Percentiles rank a stretch among this genome's conserved stretches.
phyloP scores from a whole-genome alignment of 2,797 vertebrate genomes.

The Neosilurus mollespiculum region DNA sequence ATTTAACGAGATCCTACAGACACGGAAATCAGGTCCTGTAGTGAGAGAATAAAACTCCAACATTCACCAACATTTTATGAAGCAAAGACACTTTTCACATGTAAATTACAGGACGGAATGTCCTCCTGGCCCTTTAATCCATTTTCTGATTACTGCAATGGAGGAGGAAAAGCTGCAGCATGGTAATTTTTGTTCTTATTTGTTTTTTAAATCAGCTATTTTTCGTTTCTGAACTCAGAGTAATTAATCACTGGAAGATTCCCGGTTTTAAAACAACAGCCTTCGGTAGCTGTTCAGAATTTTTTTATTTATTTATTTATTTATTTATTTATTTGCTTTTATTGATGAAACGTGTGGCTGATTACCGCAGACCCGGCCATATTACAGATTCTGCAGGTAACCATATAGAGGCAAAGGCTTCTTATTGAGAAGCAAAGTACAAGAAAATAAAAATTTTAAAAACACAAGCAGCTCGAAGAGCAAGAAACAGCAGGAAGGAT shows the following conservation, averaged over 20 bases:
- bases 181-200: constrained; percentile 27
- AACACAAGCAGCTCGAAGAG: constrained; percentile 59
- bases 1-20: neutral
- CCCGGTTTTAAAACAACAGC: constrained; percentile 75
- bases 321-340: constrained; percentile 51
- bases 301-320: constrained; percentile 48
- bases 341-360: constrained; percentile 71
- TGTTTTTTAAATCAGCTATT: constrained; percentile 70
- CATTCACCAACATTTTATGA: constrained; percentile 66
- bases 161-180: constrained; percentile 63
- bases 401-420: constrained; percentile 68
- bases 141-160: constrained; percentile 75
- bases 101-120: constrained; percentile 66
- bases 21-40: constrained; percentile 58
- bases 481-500: constrained; percentile 62
- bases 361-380: constrained; percentile 66
- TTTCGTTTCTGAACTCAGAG: constrained; percentile 67
- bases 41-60: constrained; percentile 64
- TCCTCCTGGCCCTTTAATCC: constrained; percentile 72
- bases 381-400: constrained; percentile 70
- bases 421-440: constrained; percentile 67
- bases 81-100: constrained; percentile 64
- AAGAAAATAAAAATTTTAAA: constrained; percentile 61
- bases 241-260: constrained; percentile 78
- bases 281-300: constrained; percentile 63